Percentiles rank a stretch among this genome's conserved stretches.
phyloP scores from a whole-genome alignment of 2,888 invertebrate genomes.

The Cephonodes hylas region DNA sequence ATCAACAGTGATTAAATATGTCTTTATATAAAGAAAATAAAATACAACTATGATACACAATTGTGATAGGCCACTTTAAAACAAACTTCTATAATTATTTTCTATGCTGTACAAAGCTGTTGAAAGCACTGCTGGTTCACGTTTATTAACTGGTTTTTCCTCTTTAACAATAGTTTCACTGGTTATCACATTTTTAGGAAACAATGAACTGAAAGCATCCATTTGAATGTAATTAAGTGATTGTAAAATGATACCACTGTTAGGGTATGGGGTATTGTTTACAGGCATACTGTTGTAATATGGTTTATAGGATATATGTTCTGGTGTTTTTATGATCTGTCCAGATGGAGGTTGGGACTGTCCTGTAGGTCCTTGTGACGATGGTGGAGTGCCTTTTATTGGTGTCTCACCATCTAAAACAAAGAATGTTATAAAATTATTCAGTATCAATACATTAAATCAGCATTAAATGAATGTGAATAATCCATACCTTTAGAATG shows the following conservation, averaged over 20 bases:
- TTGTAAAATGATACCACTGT: constrained; percentile 67
- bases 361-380: constrained; percentile 25
- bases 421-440: not conserved
- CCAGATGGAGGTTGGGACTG: constrained; percentile 29
- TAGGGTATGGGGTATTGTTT: constrained; percentile 64
- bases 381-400: constrained; percentile 30
- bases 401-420: constrained; percentile 54
- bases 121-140: constrained; percentile 60
- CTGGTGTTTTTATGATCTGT: constrained; percentile 26
- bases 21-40: not conserved
- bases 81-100: constrained; percentile 71
- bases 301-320: constrained; percentile 29
- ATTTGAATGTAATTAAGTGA: constrained; percentile 77
- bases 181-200: constrained; percentile 41
- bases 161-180: constrained; percentile 29
- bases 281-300: constrained; percentile 20
- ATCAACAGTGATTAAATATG: not conserved
- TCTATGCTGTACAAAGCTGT: constrained; percentile 66
- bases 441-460: no score
- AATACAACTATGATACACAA: not conserved
- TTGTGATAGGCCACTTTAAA: constrained; percentile 42
- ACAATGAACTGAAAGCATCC: constrained; percentile 72
- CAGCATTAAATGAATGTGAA: no score
- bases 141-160: constrained; percentile 39
- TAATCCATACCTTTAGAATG: constrained; percentile 55